phyloP scores from a whole-genome alignment of 2,797 vertebrate species.

The Myotis myotis region DNA sequence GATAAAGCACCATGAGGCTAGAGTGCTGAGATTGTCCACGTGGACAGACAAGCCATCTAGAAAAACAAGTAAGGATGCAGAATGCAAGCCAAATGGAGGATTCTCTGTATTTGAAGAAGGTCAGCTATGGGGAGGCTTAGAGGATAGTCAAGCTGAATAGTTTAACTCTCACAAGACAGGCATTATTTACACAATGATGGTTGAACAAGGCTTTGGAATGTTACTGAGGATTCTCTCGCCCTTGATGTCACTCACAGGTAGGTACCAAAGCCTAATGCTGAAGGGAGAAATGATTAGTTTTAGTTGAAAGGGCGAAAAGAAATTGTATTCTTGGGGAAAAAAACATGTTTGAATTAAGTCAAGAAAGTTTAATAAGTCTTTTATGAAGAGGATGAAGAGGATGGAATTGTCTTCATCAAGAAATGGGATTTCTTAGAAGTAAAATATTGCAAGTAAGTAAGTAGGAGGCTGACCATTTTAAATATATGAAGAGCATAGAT shows the following conservation, averaged over 20 bases:
- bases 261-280: neutral
- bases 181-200: neutral
- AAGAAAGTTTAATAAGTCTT: neutral
- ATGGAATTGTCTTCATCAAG: neutral
- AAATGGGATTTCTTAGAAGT: slow-evolving; percentile 45
- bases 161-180: neutral
- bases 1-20: neutral
- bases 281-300: slow-evolving; percentile 9
- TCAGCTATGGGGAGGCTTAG: neutral
- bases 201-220: neutral
- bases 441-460: slow-evolving; percentile 26
- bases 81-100: neutral
- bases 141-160: neutral
- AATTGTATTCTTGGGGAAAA: slow-evolving; percentile 25
- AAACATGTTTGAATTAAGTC: slow-evolving; percentile 21
- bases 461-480: neutral
- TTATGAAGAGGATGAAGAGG: slow-evolving; percentile 5
- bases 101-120: neutral
- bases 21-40: neutral
- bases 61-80: neutral
- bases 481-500: neutral
- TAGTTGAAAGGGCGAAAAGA: neutral
- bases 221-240: neutral
- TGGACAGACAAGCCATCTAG: neutral
- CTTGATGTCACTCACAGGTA: neutral